Conservation (phyloP, 2,888 invertebrate species). For the Drosophila subsilvestris region DNA sequence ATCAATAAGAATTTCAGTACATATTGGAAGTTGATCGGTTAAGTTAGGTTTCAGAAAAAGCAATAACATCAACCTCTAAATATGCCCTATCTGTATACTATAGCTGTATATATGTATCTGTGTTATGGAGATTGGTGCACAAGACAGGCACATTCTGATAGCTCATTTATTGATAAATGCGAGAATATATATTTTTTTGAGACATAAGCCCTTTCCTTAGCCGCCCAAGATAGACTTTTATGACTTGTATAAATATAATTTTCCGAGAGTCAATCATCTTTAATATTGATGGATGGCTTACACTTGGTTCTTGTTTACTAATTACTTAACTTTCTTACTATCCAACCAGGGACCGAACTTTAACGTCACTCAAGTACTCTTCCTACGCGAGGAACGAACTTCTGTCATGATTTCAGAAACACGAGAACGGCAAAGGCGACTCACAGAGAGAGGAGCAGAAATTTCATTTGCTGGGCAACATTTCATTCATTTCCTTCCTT, state of each 20-base stretch:
- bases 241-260: background rate
- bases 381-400: background rate
- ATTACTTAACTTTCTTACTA: background rate
- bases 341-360: background rate
- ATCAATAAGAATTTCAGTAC: no score
- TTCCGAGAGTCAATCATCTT: background rate
- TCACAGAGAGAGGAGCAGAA: slow-evolving; percentile 5
- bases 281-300: background rate
- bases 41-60: no score
- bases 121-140: no score
- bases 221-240: no score
- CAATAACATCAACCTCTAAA: no score
- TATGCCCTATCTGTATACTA: no score
- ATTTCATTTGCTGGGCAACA: slow-evolving; percentile 40
- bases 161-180: no score
- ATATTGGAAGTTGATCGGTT: no score
- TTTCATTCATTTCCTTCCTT: slow-evolving; percentile 55
- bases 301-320: background rate
- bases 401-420: background rate
- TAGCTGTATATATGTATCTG: no score
- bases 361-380: background rate
- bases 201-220: no score
- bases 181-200: no score
- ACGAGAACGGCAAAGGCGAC: background rate
- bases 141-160: no score